Evolutionary conservation across 2,797 vertebrate genomes (phyloP).

Genomic region (Taenioides sp.): DNA sequence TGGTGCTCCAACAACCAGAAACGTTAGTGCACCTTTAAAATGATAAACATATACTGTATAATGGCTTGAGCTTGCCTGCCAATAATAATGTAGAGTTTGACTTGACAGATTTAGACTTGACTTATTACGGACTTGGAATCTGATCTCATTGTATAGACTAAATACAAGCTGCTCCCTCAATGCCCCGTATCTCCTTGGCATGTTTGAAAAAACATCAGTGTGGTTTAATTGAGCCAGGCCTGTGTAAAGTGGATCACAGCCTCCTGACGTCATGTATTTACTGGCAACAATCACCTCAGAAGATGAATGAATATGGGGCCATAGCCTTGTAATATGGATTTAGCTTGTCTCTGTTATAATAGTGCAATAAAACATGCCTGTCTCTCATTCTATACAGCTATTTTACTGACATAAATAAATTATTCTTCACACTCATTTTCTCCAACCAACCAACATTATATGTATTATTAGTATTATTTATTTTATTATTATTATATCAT

Average conservation of each 20-base stretch:
- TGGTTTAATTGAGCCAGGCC: background rate
- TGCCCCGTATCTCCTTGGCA: too few species aligned
- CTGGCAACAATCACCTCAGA: background rate
- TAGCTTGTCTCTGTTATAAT: background rate
- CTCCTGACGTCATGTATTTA: background rate
- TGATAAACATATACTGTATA: too few species aligned
- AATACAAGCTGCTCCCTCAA: too few species aligned
- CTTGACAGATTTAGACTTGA: background rate
- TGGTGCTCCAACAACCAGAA: too few species aligned
- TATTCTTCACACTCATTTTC: background rate
- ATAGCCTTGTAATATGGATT: background rate
- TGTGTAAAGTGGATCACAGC: conserved; percentile 6
- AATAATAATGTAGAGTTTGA: background rate
- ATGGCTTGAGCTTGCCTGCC: too few species aligned
- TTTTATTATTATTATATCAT: too few species aligned
- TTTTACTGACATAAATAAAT: background rate
- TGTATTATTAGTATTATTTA: too few species aligned
- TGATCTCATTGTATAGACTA: too few species aligned
- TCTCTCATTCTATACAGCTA: background rate
- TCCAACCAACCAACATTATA: background rate
- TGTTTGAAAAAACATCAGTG: background rate
- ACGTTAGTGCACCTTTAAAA: too few species aligned
- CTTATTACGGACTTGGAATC: background rate
- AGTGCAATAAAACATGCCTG: background rate
- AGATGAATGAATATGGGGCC: background rate